Evolutionary conservation across 1,140 invertebrate species (phyloP), one percentile per base, ranked within the genome.

Genomic region (Halesus radiatus): DNA sequence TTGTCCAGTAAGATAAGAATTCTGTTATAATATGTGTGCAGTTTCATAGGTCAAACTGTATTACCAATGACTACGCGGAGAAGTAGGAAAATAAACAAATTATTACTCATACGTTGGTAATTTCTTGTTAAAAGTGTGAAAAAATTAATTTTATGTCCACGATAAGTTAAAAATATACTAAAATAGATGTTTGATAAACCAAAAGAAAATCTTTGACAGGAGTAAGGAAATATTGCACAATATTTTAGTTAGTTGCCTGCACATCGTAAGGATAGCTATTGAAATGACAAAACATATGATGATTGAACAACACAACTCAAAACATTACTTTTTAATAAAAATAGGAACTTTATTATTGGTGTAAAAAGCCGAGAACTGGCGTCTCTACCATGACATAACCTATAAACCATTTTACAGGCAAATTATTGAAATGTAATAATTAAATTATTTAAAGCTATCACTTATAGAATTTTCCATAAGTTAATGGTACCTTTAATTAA

Each of bases 311-410:
- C 7, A 23, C 56, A 20, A 3, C 10, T 13, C 2, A 23, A n/a
- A 20, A 60, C 18, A 13, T 23, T 18, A 22, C 16, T 45, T 45
- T 45, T 29, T 29, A 29, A 29, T 5, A 56, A 60, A 60, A 20
- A 60, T 23, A 18, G 10, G 0, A 22, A 56, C 8, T 56, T 56
- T 18, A 56, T 56, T 18, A 56, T 56, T 56, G 15, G 3, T 18
- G 23, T 23, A 60, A 60, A 60, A 60, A 60, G 18, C 23, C 56
- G 56, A 22, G 56, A 56, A 45, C 13, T 58, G n/a, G 53, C 8
- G 10, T 45, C 37, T 45, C 10, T 62, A 76, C 37, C 37, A n/a
- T 70, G 66, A 66, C 60, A 60, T 77, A 77, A 77, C 53, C 45
- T 52, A 60, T 29, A 16, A 56, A 76, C 15, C 5, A 77, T 22